A percentile compares a stretch with the other conserved stretches of the same genome.
Evolutionary conservation across 2,113 vertebrate genomes (phyloP).

Genomic region (Ictidomys tridecemlineatus): DNA sequence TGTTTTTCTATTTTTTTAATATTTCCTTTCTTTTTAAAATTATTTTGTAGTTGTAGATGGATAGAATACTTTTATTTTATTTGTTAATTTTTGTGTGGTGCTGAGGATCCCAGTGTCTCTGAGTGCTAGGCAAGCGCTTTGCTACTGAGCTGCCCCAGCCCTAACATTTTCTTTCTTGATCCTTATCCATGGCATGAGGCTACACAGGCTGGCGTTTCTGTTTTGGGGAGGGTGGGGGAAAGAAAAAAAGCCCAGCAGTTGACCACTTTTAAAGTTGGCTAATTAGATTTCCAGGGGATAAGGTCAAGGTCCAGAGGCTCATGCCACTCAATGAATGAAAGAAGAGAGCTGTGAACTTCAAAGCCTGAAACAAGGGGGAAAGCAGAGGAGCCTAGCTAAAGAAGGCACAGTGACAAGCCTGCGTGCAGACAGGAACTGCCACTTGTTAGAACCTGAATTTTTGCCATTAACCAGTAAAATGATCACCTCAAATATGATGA

Average conservation of each 20-base stretch:
- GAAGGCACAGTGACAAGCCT: neutral
- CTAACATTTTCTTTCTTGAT: no score
- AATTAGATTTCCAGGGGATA: neutral
- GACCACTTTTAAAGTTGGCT: neutral
- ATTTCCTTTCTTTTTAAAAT: no score
- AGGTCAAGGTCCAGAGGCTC: neutral
- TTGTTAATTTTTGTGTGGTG: no score
- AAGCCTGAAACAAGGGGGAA: neutral
- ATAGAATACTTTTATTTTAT: no score
- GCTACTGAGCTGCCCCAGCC: no score
- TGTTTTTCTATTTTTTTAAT: no score
- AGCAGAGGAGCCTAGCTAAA: neutral
- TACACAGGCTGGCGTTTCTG: neutral
- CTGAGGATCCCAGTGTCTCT: no score
- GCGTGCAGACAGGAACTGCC: neutral
- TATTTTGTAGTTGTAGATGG: no score
- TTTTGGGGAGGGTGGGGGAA: neutral
- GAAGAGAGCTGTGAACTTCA: neutral
- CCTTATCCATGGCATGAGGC: neutral
- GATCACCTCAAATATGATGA: neutral
- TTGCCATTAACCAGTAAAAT: neutral
- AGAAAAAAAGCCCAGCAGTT: neutral
- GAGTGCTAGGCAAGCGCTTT: no score
- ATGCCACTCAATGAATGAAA: neutral
- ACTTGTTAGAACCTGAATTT: slow-evolving; percentile 48